Evolutionary conservation across 2,888 invertebrate species (phyloP).

Genomic region (Ypsolopha scabrella): DNA sequence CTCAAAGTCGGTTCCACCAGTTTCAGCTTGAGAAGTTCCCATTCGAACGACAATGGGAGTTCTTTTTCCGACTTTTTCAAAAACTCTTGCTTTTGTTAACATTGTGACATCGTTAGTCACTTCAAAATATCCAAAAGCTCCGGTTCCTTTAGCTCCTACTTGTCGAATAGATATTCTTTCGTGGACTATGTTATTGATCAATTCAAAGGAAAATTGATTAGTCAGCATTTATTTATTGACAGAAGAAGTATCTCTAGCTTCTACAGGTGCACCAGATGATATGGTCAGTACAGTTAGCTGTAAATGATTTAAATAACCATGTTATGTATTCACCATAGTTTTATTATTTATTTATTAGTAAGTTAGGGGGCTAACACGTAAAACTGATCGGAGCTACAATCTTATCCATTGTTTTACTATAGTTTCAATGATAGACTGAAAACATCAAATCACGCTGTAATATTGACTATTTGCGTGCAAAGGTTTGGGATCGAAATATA

Average conservation of each 20-base stretch:
- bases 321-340: too few relatives aligned
- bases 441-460: too few relatives aligned
- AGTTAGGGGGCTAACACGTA: too few relatives aligned
- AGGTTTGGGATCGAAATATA: too few relatives aligned
- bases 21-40: slow-evolving; percentile 56
- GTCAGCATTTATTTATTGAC: slow-evolving; percentile 80
- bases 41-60: slow-evolving; percentile 65
- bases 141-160: slow-evolving; percentile 92
- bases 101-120: slow-evolving; percentile 81
- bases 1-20: neutral
- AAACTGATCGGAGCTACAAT: too few relatives aligned
- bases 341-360: too few relatives aligned
- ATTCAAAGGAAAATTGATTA: slow-evolving; percentile 78
- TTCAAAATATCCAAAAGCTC: slow-evolving; percentile 82
- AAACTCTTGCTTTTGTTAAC: slow-evolving; percentile 67
- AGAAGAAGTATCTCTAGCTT: slow-evolving; percentile 75
- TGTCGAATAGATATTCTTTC: slow-evolving; percentile 90
- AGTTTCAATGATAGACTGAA: too few relatives aligned
- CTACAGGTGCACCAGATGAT: slow-evolving; percentile 79
- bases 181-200: slow-evolving; percentile 79
- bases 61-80: slow-evolving; percentile 60
- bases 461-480: too few relatives aligned
- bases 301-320: too few relatives aligned
- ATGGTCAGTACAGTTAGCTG: slow-evolving; percentile 65
- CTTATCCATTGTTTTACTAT: too few relatives aligned